These are phyloP conservation scores for Equus quagga DNA, from an alignment of 2,113 vertebrate species.

Conservation along the genomic window DNA sequence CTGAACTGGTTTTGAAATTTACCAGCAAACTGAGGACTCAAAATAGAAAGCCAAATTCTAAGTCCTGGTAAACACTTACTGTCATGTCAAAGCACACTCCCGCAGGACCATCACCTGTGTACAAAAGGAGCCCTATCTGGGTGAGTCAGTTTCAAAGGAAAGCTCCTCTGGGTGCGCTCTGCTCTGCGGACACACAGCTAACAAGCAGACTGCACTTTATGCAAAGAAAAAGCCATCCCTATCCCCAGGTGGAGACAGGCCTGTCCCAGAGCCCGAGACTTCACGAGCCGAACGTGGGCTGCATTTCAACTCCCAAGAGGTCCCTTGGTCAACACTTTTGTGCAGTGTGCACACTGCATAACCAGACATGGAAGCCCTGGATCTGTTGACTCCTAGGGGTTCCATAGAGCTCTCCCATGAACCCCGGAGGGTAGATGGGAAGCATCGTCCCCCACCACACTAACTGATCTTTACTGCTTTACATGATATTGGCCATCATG, in stretches of 20 bases:
- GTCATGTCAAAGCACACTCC: not conserved
- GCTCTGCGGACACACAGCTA: not conserved
- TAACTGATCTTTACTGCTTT: conserved; percentile 8
- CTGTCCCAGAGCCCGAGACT: not conserved
- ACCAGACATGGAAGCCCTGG: not conserved
- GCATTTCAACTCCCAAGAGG: not conserved
- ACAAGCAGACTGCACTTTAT: not conserved
- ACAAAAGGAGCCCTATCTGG: not conserved
- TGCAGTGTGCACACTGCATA: not conserved
- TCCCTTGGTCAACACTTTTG: not conserved
- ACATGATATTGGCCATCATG: not conserved
- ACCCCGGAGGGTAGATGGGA: not conserved
- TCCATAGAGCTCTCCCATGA: not conserved
- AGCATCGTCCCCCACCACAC: not conserved
- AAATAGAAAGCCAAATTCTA: conserved; percentile 54
- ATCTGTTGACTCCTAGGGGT: not conserved
- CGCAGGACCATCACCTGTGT: not conserved
- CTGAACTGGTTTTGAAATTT: conserved; percentile 57
- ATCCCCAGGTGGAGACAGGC: not conserved
- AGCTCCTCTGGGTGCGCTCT: not conserved
- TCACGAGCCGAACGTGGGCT: not conserved
- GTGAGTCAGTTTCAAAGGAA: not conserved
- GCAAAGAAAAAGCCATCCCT: not conserved
- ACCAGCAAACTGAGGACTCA: conserved; percentile 31
- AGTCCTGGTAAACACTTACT: not conserved